Evolutionary conservation across 2,113 vertebrate genomes (phyloP).

Genomic region (Lipophrys pholis): DNA sequence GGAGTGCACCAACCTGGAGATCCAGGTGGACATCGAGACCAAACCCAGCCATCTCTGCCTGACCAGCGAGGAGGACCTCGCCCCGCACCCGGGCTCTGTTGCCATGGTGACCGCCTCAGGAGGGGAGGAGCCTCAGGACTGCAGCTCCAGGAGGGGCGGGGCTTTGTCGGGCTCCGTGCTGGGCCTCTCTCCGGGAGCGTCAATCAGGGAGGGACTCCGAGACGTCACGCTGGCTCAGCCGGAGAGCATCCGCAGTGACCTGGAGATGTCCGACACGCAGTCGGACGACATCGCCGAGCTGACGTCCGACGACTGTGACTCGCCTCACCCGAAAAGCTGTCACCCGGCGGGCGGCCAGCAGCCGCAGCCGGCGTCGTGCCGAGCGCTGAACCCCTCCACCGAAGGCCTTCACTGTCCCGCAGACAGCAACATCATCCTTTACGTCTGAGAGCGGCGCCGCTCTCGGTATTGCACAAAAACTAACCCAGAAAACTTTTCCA

Average conservation of each 20-base stretch:
- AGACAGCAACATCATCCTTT: conserved; percentile 81
- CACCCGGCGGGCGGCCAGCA: conserved; percentile 40
- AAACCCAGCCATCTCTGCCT: conserved; percentile 97
- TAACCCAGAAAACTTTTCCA: conserved; percentile 5
- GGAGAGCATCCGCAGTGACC: conserved; percentile 97
- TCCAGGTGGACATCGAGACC: conserved; percentile 99
- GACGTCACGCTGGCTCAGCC: conserved; percentile 97
- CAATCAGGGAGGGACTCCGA: conserved; percentile 84
- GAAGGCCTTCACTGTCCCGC: conserved; percentile 82
- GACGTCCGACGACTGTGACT: conserved; percentile 95
- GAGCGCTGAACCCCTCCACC: conserved; percentile 72
- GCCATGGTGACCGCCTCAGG: conserved; percentile 66
- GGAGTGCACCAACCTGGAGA: conserved; percentile 98
- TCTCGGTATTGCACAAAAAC: conserved; percentile 64
- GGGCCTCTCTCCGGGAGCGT: conserved; percentile 79
- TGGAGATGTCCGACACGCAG: conserved; percentile 98
- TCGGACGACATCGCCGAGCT: conserved; percentile 97
- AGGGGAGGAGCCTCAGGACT: conserved; percentile 85
- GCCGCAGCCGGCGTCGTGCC: conserved; percentile 71
- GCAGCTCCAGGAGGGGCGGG: conserved; percentile 82
- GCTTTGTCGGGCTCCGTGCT: conserved; percentile 71
- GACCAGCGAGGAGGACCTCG: conserved; percentile 94
- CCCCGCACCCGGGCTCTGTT: conserved; percentile 83
- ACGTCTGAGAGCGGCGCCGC: conserved; percentile 75
- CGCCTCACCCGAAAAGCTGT: conserved; percentile 84